Evolutionary conservation across 2,797 vertebrate species (phyloP).

Genomic region (Myripristis murdjan): DNA sequence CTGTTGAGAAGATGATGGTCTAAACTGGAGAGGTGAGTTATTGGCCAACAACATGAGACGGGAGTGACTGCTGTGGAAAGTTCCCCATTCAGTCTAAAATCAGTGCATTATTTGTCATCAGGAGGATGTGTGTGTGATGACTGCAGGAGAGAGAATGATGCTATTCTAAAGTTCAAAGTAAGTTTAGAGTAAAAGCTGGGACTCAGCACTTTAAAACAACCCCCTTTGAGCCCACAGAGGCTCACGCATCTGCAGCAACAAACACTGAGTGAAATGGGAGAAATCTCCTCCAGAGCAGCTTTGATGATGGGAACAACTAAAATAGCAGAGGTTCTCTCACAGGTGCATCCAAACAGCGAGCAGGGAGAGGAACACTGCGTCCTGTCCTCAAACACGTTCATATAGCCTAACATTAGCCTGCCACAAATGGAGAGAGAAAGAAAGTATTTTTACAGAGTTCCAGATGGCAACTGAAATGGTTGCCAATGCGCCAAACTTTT

Average conservation of each 20-base stretch:
- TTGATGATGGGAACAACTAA: constrained; percentile 65
- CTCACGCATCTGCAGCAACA: constrained; percentile 22
- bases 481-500: too few species aligned
- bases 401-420: constrained; percentile 18
- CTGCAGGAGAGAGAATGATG: constrained; percentile 56
- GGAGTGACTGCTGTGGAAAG: too few species aligned
- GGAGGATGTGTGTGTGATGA: constrained; percentile 7
- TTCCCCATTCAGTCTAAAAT: too few species aligned
- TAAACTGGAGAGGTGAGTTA: too few species aligned
- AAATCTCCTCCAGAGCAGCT: constrained; percentile 45
- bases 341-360: constrained; percentile 72
- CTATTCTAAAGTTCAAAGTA: constrained; percentile 37
- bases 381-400: constrained; percentile 59
- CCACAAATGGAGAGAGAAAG: neutral
- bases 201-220: constrained; percentile 65
- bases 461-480: too few species aligned
- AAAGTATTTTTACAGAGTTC: too few species aligned
- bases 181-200: constrained; percentile 52
- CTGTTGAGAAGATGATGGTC: too few species aligned
- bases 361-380: constrained; percentile 67
- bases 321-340: constrained; percentile 51
- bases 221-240: constrained; percentile 28
- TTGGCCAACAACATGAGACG: too few species aligned
- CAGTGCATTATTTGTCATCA: constrained; percentile 1
- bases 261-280: constrained; percentile 23